phyloP scores from a whole-genome alignment of 2,888 invertebrate genomes.

The Drosophila stalkeri region DNA sequence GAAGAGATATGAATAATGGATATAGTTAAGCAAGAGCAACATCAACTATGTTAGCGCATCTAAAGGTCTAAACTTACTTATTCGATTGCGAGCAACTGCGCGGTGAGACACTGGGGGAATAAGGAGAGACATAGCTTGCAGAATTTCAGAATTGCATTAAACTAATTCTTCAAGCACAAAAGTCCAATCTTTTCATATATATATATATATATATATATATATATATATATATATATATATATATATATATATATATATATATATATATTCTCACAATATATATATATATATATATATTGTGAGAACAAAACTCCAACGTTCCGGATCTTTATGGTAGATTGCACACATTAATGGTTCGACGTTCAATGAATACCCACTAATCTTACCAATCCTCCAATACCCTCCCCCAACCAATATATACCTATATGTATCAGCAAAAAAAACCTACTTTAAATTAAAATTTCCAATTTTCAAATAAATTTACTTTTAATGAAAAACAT shows the following conservation, averaged over 20 bases:
- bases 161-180: slow-evolving; percentile 66
- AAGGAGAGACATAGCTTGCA: slow-evolving; percentile 64
- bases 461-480: neutral
- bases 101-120: slow-evolving; percentile 2
- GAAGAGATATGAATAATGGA: slow-evolving; percentile 44
- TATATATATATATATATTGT: slow-evolving; percentile 4
- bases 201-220: slow-evolving; percentile 1
- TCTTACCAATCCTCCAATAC: neutral
- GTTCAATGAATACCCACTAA: slow-evolving; percentile 79
- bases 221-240: neutral
- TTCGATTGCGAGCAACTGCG: neutral
- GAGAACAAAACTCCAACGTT: slow-evolving; percentile 31
- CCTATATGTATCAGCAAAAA: neutral
- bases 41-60: slow-evolving; percentile 3
- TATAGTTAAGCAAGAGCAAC: slow-evolving; percentile 28
- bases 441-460: neutral
- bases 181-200: slow-evolving; percentile 32
- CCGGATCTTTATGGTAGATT: slow-evolving; percentile 68
- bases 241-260: neutral
- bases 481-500: too few species aligned
- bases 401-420: neutral
- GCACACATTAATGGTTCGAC: slow-evolving; percentile 86
- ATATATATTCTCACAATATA: neutral
- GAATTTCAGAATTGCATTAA: slow-evolving; percentile 53
- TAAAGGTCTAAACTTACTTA: slow-evolving; percentile 56